A percentile compares a stretch with the other conserved stretches of the same genome.
phyloP scores from a whole-genome alignment of 2,113 vertebrate species.

The Enhydra lutris region DNA sequence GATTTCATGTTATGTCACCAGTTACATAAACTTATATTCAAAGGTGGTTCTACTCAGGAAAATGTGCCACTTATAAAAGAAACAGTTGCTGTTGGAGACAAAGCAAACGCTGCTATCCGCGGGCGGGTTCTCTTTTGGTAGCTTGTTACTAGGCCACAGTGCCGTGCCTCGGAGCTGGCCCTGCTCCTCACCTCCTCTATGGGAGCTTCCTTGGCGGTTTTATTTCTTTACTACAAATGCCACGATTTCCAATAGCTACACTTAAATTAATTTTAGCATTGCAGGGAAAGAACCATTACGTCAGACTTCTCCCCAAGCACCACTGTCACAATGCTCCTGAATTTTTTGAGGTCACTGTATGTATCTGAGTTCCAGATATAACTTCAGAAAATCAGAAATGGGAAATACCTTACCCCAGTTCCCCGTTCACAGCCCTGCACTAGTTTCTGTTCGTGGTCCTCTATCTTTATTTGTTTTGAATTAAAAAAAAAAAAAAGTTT shows the following conservation, averaged over 20 bases:
- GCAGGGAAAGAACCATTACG: background rate
- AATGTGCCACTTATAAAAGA: conserved; percentile 4
- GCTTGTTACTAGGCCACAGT: background rate
- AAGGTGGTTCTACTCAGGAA: background rate
- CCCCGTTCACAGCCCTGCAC: background rate
- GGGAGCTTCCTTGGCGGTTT: background rate
- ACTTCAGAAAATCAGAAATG: background rate
- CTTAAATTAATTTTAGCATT: background rate
- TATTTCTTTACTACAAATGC: background rate
- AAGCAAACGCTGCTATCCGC: background rate
- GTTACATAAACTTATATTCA: conserved; percentile 19
- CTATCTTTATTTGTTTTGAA: background rate
- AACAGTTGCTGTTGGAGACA: background rate
- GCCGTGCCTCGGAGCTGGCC: background rate
- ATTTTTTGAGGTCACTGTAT: conserved; percentile 9
- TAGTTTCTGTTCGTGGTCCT: background rate
- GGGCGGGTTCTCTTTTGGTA: background rate
- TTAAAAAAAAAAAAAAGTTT: background rate
- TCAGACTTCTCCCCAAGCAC: background rate
- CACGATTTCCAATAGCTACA: background rate
- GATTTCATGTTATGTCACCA: background rate
- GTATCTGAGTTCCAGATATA: conserved; percentile 20
- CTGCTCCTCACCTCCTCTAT: background rate
- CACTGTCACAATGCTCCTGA: background rate
- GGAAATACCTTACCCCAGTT: background rate